These are phyloP conservation scores for Halotydeus destructor DNA, from an alignment of 1,140 invertebrate species.

Conservation along the genomic window DNA sequence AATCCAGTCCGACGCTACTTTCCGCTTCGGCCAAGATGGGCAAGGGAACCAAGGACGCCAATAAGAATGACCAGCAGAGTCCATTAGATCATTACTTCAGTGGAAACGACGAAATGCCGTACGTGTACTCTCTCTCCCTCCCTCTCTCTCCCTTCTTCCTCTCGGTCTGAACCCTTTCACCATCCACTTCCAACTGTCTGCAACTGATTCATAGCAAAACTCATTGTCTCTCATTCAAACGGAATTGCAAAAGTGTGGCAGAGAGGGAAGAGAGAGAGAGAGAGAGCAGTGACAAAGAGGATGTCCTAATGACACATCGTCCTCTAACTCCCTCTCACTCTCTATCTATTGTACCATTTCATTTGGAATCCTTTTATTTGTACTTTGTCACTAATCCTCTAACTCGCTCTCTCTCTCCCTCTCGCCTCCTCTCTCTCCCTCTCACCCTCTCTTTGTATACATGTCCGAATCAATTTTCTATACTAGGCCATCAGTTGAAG, in stretches of 20 bases:
- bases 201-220: too few species aligned
- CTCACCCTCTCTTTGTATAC: not conserved
- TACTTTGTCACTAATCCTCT: too few species aligned
- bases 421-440: too few species aligned
- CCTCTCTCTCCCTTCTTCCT: not conserved
- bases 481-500: constrained; percentile 60
- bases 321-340: not conserved
- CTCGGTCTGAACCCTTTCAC: not conserved
- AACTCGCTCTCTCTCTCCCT: too few species aligned
- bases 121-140: constrained; percentile 15
- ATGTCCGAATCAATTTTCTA: not conserved
- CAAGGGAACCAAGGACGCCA: constrained; percentile 16
- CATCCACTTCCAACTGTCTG: too few species aligned
- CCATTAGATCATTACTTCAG: constrained; percentile 14
- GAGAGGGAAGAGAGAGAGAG: too few species aligned
- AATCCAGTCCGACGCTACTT: not conserved
- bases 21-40: constrained; percentile 12
- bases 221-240: too few species aligned
- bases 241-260: too few species aligned
- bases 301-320: not conserved
- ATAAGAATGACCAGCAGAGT: constrained; percentile 15
- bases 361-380: too few species aligned
- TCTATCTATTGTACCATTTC: too few species aligned
- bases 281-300: too few species aligned
- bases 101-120: constrained; percentile 19